Evolutionary conservation across 2,797 vertebrate genomes (phyloP).

Genomic region (Fringilla coelebs): DNA sequence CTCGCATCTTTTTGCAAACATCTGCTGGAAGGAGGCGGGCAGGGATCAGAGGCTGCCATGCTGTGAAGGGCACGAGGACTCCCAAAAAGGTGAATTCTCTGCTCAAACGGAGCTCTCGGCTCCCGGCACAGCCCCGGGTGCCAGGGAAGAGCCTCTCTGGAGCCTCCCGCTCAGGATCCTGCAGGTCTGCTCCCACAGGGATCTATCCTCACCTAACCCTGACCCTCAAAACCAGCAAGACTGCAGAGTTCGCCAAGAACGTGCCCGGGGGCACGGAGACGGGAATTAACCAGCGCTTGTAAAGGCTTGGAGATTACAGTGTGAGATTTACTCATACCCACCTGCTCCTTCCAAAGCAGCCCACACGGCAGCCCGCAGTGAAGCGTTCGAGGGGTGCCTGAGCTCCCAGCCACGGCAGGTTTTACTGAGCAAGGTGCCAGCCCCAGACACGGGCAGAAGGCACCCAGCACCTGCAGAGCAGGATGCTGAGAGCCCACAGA

Average conservation of each 20-base stretch:
- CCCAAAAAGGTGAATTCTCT: background rate
- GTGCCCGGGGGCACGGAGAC: background rate
- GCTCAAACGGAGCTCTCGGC: accelerated
- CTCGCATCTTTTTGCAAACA: background rate
- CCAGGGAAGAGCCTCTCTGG: background rate
- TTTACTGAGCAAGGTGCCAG: background rate
- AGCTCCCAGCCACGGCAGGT: accelerated
- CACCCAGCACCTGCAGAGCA: background rate
- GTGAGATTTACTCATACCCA: background rate
- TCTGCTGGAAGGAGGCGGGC: background rate
- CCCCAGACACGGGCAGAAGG: background rate
- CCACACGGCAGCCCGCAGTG: accelerated
- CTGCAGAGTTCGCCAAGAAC: background rate
- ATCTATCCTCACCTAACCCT: constrained; percentile 34
- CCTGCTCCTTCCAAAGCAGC: background rate
- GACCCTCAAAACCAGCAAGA: constrained; percentile 8
- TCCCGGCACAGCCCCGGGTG: accelerated
- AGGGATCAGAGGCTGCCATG: background rate
- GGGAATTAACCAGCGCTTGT: background rate
- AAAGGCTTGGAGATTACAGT: background rate
- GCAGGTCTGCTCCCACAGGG: background rate
- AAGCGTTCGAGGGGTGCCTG: accelerated
- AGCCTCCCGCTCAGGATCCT: background rate
- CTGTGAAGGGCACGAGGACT: background rate
- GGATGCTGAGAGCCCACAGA: accelerated